Base-by-base conservation (phyloP, 2,888 invertebrate genomes). In the Petrolisthes cinctipes region DNA sequence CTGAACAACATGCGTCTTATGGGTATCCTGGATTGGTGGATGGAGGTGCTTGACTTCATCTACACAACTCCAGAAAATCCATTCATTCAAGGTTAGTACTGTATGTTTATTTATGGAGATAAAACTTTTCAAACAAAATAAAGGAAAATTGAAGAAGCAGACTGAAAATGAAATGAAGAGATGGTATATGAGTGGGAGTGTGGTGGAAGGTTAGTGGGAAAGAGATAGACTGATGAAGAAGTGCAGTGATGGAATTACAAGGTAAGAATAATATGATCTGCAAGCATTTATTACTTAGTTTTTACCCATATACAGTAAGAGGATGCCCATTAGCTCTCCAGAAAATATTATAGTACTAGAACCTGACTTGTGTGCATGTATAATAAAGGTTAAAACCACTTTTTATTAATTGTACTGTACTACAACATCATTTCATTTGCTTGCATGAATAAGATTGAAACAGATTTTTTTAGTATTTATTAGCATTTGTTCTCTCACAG, bases 1-100 rank as follows among this genome's bases (percentile, higher is more conserved):
- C 94, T 99, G 85, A 98, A 98, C 93, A 97, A 97, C 92, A 98
- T 98, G 97, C 94, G 98, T 71, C 93, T 99, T 87, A 97, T 98
- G 95, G 97, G 97, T 0, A 96, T 98, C 91, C 94, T 98, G 91
- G 98, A 98, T 93, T 99, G 98, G 97, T 96, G 98, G 95, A 96
- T 97, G 92, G 95, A 95, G 7, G 95, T 97, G 0, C 94, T 95
- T 91, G 96, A 96, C 92, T 98, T 97, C 93, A 94, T 98, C 83
- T 94, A 95, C 76, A 85, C 57, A 51, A 88, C 66, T 1, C 88
- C 88, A 51, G 88, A 88, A 66, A 76, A 88, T 53, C 88, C 88
- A 53, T 53, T 85, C 20, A 57, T 68, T 75, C 4, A 82, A 86
- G 89, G 89, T 75, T 68, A 71, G 51, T 7, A 6, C 0, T 5